These are phyloP conservation scores for Periparus ater DNA, from an alignment of 2,797 vertebrate genomes.

Conservation along the genomic window DNA sequence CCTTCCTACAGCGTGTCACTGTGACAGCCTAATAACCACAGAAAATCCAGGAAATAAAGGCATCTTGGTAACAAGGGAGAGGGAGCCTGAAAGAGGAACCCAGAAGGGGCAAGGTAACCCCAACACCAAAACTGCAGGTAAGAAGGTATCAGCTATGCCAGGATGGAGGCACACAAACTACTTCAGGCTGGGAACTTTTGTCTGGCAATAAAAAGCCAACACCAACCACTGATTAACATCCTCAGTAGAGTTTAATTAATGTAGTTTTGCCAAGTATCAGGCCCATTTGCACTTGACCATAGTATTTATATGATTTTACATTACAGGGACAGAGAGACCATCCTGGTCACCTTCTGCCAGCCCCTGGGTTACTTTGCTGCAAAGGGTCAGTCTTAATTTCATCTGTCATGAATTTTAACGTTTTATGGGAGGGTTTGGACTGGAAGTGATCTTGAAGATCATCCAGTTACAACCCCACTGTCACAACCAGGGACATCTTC, in stretches of 20 bases:
- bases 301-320: not conserved
- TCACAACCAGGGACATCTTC: not conserved
- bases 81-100: not conserved
- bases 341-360: not conserved
- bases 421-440: not conserved
- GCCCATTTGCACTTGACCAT: not conserved
- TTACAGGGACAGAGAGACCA: not conserved
- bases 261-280: not conserved
- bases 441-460: not conserved
- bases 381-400: not conserved
- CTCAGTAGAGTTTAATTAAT: not conserved
- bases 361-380: not conserved
- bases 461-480: not conserved
- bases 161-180: not conserved
- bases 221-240: not conserved
- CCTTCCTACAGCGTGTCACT: not conserved
- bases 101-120: not conserved
- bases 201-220: not conserved
- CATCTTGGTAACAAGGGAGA: not conserved
- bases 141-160: not conserved
- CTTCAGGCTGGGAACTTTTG: not conserved
- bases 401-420: not conserved
- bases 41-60: not conserved
- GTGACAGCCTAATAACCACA: not conserved
- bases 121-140: not conserved